Conservation (phyloP, 2,113 vertebrate genomes). For the Malurus elegans region DNA sequence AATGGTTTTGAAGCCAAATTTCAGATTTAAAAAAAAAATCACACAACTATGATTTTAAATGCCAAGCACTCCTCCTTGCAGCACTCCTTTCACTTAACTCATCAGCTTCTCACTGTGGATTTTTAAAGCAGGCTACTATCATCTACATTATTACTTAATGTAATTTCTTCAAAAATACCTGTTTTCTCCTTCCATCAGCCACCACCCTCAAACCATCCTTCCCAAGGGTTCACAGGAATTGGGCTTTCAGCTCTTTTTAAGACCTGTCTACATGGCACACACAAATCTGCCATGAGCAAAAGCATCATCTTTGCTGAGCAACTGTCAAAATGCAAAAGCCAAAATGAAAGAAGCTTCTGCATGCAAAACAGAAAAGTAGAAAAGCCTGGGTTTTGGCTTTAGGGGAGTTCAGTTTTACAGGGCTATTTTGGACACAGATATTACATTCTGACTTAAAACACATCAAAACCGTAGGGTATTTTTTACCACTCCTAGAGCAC, state of each 20-base stretch:
- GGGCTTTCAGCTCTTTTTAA: background rate
- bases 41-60: background rate
- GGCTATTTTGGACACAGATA: constrained; percentile 1
- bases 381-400: background rate
- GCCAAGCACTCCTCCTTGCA: background rate
- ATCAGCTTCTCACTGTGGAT: background rate
- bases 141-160: background rate
- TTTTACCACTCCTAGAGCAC: background rate
- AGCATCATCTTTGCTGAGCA: constrained; percentile 26
- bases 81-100: background rate
- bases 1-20: background rate
- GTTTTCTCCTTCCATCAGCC: background rate
- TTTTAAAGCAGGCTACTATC: background rate
- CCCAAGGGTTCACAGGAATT: background rate
- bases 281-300: constrained; percentile 12
- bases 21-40: background rate
- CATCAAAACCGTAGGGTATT: background rate
- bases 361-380: background rate
- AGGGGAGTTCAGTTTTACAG: background rate
- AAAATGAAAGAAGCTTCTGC: constrained; percentile 2
- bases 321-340: constrained; percentile 22
- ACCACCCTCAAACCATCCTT: background rate
- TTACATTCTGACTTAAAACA: background rate
- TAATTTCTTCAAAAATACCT: background rate
- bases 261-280: background rate